phyloP scores from a whole-genome alignment of 2,888 invertebrate genomes.

The Taenaris catops region DNA sequence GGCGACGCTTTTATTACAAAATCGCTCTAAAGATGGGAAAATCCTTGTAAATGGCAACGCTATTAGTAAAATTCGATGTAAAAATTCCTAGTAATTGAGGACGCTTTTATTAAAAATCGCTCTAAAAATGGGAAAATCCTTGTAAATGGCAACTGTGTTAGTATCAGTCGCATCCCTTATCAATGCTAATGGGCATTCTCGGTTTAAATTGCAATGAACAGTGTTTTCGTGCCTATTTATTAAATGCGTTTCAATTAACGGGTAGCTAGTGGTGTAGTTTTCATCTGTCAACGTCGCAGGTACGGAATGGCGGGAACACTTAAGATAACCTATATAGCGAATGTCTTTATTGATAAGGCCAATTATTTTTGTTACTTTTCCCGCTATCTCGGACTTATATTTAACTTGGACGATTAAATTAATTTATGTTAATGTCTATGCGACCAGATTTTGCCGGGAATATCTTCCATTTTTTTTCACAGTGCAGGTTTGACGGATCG shows the following conservation, averaged over 20 bases:
- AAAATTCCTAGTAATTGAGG: too few species aligned
- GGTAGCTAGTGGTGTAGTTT: slow-evolving; percentile 32
- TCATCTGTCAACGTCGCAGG: slow-evolving; percentile 29
- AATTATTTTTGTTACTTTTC: not conserved
- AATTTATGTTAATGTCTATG: not conserved
- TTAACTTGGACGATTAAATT: slow-evolving; percentile 1
- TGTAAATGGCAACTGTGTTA: too few species aligned
- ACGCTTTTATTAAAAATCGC: too few species aligned
- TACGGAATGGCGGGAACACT: slow-evolving; percentile 10
- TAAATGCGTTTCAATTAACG: slow-evolving; percentile 48
- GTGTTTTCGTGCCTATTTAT: slow-evolving; percentile 30
- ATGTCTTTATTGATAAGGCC: not conserved
- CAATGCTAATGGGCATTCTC: slow-evolving; percentile 26
- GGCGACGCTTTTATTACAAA: too few species aligned
- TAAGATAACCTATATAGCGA: slow-evolving; percentile 18
- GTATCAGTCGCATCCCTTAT: slow-evolving; percentile 18
- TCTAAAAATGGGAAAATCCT: too few species aligned
- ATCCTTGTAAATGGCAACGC: too few species aligned
- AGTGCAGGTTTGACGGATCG: too few species aligned
- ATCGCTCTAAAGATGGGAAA: too few species aligned
- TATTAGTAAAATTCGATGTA: too few species aligned
- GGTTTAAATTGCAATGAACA: slow-evolving; percentile 30
- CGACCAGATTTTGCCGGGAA: too few species aligned
- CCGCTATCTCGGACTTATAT: slow-evolving; percentile 1
- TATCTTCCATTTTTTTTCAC: too few species aligned